phyloP scores from a whole-genome alignment of 1,140 invertebrate genomes.

The Heliconius eleuchia region DNA sequence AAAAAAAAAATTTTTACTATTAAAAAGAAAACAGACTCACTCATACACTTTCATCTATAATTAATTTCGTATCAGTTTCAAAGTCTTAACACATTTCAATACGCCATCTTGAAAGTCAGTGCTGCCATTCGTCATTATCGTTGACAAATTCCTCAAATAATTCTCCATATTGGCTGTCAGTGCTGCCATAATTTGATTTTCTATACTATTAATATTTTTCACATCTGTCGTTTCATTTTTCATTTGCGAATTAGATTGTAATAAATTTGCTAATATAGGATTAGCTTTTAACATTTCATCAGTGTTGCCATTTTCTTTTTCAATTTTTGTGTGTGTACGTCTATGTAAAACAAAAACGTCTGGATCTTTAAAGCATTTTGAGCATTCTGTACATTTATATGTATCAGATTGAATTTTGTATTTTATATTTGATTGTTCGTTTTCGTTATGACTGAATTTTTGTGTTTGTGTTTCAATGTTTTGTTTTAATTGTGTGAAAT shows the following conservation, averaged over 20 bases:
- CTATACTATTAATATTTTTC: constrained; percentile 53
- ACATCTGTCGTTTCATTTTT: constrained; percentile 37
- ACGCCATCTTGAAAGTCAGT: neutral
- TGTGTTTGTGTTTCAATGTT: constrained; percentile 15
- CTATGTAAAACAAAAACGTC: constrained; percentile 69
- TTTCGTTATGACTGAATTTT: constrained; percentile 6
- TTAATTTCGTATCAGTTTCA: constrained; percentile 45
- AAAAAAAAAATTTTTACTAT: neutral
- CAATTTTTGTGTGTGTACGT: constrained; percentile 48
- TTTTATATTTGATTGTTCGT: constrained; percentile 18
- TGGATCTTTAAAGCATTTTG: constrained; percentile 71
- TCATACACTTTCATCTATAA: constrained; percentile 47
- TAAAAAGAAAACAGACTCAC: constrained; percentile 1
- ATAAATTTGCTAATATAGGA: constrained; percentile 64
- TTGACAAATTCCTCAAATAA: constrained; percentile 57
- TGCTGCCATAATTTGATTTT: constrained; percentile 61
- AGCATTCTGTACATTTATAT: constrained; percentile 64
- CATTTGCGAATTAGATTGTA: constrained; percentile 36
- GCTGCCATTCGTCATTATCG: constrained; percentile 43
- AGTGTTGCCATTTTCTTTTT: constrained; percentile 43
- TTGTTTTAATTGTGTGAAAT: neutral
- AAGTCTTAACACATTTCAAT: constrained; percentile 43
- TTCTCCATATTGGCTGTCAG: constrained; percentile 61
- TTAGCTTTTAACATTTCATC: constrained; percentile 62
- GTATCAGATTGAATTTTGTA: constrained; percentile 38